Evolutionary conservation across 2,888 invertebrate genomes (phyloP).

Genomic region (Phalangium opilio): DNA sequence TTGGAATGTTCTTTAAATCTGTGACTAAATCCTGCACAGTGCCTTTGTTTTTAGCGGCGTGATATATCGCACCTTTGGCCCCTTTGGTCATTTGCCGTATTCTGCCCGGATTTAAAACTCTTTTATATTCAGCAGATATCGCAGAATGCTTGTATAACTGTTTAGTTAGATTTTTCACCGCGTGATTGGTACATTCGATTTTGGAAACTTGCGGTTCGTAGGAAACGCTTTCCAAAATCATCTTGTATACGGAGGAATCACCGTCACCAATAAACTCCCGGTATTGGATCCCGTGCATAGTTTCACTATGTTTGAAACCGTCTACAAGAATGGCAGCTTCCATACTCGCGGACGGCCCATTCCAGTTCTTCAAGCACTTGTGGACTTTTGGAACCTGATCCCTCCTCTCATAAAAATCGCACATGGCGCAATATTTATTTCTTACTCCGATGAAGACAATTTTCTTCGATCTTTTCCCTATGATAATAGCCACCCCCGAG

Average conservation of each 20-base stretch:
- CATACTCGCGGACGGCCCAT: neutral
- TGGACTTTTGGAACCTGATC: neutral
- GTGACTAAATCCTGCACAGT: too few species aligned
- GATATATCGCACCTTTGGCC: too few species aligned
- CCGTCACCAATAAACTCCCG: constrained; percentile 17
- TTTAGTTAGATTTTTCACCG: constrained; percentile 5
- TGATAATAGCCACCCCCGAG: neutral
- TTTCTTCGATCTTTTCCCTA: neutral
- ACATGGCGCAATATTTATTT: neutral
- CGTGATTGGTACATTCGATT: constrained; percentile 18
- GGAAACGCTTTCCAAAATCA: constrained; percentile 8
- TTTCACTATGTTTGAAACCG: neutral
- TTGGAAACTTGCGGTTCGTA: constrained; percentile 13
- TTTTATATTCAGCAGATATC: too few species aligned
- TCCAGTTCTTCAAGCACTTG: neutral
- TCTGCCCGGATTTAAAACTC: too few species aligned
- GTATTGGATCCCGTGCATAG: constrained; percentile 9
- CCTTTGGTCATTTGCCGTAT: too few species aligned
- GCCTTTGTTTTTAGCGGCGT: too few species aligned
- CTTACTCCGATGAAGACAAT: neutral
- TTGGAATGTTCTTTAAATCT: too few species aligned
- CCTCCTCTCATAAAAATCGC: neutral
- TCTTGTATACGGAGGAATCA: constrained; percentile 14
- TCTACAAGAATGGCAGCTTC: neutral
- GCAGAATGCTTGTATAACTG: too few species aligned